phyloP scores from a whole-genome alignment of 2,797 vertebrate species.

The Lutjanus campechanus region DNA sequence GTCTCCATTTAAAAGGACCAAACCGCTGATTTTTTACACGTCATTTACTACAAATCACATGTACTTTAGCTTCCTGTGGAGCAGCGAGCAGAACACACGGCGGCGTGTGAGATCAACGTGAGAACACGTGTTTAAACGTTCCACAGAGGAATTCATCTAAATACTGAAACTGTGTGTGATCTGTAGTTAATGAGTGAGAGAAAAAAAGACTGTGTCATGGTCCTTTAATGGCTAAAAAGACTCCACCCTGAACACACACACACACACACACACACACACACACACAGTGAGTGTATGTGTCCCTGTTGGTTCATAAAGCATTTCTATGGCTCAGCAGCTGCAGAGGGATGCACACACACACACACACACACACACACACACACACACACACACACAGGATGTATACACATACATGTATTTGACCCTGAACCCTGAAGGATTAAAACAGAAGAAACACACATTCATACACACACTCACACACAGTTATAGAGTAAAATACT shows the following conservation, averaged over 20 bases:
- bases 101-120: not conserved
- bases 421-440: constrained; percentile 9
- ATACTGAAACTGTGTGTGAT: not conserved
- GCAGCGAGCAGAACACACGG: not conserved
- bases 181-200: no score
- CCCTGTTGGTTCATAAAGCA: constrained; percentile 38
- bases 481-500: no score
- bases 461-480: no score
- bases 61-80: constrained; percentile 24
- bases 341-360: constrained; percentile 4
- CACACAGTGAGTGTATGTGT: not conserved
- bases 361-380: constrained; percentile 7
- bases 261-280: constrained; percentile 11
- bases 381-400: not conserved
- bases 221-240: constrained; percentile 30
- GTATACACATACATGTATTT: not conserved
- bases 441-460: no score
- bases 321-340: constrained; percentile 50
- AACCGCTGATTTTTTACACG: not conserved
- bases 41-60: constrained; percentile 33
- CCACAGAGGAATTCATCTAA: not conserved
- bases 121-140: not conserved
- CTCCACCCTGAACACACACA: constrained; percentile 18
- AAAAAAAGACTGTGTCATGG: not conserved
- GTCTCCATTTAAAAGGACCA: not conserved